Base-by-base conservation (phyloP, 2,888 invertebrate species). In the Molorchus minor region DNA sequence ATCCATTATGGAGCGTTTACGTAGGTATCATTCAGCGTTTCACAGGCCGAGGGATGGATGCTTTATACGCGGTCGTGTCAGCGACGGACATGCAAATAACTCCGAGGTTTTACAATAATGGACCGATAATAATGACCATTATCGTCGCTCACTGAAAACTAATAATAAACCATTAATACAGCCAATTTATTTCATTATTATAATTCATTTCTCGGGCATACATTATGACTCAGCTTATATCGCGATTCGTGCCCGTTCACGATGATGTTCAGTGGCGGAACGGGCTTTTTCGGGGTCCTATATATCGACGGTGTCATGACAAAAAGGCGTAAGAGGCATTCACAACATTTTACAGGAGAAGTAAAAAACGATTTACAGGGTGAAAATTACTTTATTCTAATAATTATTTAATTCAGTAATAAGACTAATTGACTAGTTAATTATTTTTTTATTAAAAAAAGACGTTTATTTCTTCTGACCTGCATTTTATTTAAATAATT, bases 141-240 rank as follows among this genome's bases (percentile, higher is more conserved):
- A 79, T 77, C 77, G 77, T 78, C 77, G 74, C 77, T 77, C 77
- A 77, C 72, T 71, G 77, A 77, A 79, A 79, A 77, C 78, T 79
- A 79, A 79, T 79, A 79, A 79, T 74, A 77, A 77, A 73, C 75
- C 79, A 79, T 80, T 80, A 80, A 79, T 79, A 76, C 72, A 73
- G 72, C 74, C 79, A 80, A 80, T 80, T 80, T 80, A 79, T 79
- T 80, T 77, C 79, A 80, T 80, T 80, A 79, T 79, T 76, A 78
- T 80, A 79, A 79, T 79, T 79, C 79, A 77, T 76, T 76, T 74
- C 73, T 75, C 69, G 64, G 70, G 61, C 68, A 69, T 71, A n/a
- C n/a, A n/a, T n/a, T n/a, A 76, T 79, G 79, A 79, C 74, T 78
- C 78, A 77, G 77, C 78, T 51, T 44, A 59, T 53, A 33, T 56